Evolutionary conservation across 2,797 vertebrate species (phyloP), one percentile per base, ranked within the genome.

Genomic region (Pitangus sulphuratus): DNA sequence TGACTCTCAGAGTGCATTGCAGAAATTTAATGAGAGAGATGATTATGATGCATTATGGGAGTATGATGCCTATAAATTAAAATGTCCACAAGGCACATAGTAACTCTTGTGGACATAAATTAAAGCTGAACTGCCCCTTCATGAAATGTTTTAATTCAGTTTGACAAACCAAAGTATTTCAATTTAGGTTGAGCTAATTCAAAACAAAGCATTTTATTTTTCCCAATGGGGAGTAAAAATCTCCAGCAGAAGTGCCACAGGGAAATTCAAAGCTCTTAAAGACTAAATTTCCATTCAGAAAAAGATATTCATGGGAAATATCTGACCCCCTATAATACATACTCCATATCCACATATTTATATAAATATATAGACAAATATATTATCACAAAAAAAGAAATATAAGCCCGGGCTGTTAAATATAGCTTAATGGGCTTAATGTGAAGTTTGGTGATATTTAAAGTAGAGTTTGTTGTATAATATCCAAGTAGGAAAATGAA

Each of bases 151-250:
- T 95, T 95, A 94, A 96, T 95, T 97, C 66, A 47, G 69, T 94
- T 92, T 95, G 93, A 92, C 90, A 94, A 90, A 95, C 44, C 37
- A 50, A 94, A 95, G 71, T 94, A 92, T 95, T 96, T 96, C 93
- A 95, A 95, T 96, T 94, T 93, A 82, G 84, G 48, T 91, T 90
- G 66, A 93, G 77, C 51, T 95, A 92, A 94, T 92, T 90, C 78
- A 89, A 95, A 96, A 82, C 84, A 93, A 96, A 95, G 60, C 83
- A 95, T 97, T 97, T 96, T 84, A 89, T 96, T 95, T 96, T 95
- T 95, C 92, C 96, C 96, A 94, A 1, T 83, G n/a, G 96, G 37
- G 64, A 95, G 62, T 56, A 53, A 95, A 86, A 89, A 85, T 51
- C 65, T 89, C 48, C 58, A 95, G 50, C 47, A 89, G 93, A 96